Percentiles rank a stretch among this genome's conserved stretches.
These are phyloP conservation scores for Empis stercorea DNA, from an alignment of 2,888 invertebrate genomes.

Conservation along the genomic window DNA sequence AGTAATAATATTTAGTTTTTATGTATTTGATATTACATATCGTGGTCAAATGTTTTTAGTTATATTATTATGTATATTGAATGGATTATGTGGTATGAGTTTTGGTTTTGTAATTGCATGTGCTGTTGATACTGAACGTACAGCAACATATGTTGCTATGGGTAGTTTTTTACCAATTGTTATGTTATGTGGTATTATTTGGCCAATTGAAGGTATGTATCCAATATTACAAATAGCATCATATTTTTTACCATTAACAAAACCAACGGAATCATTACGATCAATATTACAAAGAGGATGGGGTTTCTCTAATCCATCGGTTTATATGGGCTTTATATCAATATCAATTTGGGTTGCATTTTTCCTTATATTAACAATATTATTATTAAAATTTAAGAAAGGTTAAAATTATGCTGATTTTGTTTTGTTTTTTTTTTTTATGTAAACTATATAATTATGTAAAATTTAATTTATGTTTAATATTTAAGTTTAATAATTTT, in stretches of 20 bases:
- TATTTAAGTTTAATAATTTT: too few species aligned
- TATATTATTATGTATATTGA: conserved; percentile 59
- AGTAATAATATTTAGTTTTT: conserved; percentile 66
- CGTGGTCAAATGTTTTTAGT: conserved; percentile 65
- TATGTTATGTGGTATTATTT: conserved; percentile 79
- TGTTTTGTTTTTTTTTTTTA: background rate
- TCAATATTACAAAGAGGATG: conserved; percentile 75
- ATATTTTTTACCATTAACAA: conserved; percentile 68
- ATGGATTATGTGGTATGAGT: conserved; percentile 87
- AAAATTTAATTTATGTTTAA: too few species aligned
- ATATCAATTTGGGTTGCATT: conserved; percentile 66
- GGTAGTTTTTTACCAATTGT: conserved; percentile 78
- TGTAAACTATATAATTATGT: too few species aligned
- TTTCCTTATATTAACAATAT: conserved; percentile 58
- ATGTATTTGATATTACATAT: conserved; percentile 63
- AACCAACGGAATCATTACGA: conserved; percentile 77
- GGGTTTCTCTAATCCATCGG: conserved; percentile 53
- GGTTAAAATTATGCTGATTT: conserved; percentile 42
- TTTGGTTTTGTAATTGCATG: conserved; percentile 78
- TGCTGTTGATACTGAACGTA: conserved; percentile 66
- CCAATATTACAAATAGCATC: conserved; percentile 55
- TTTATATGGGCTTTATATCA: conserved; percentile 71
- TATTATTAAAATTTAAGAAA: conserved; percentile 72
- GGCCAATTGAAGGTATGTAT: conserved; percentile 93
- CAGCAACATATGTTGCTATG: conserved; percentile 72